Evolutionary conservation across 2,888 invertebrate species (phyloP).

Genomic region (Ctena decussata): DNA sequence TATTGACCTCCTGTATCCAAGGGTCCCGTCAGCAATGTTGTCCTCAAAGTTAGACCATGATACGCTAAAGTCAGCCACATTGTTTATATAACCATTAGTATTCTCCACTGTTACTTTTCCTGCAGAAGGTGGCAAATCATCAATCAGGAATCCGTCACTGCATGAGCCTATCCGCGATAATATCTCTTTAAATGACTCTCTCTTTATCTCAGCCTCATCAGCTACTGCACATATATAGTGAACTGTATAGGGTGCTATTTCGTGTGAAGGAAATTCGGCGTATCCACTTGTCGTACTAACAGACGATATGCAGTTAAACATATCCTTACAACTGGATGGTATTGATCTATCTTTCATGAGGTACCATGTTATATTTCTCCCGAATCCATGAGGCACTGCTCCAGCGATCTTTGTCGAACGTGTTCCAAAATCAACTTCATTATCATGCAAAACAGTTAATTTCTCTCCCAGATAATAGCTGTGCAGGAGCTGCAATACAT

Average conservation of each 20-base stretch:
- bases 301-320: conserved; percentile 19
- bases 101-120: not conserved
- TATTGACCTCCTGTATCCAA: not conserved
- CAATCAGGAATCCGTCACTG: conserved; percentile 42
- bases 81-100: not conserved
- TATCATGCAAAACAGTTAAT: conserved; percentile 19
- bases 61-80: not conserved
- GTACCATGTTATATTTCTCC: conserved; percentile 46
- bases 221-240: conserved; percentile 45
- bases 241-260: not conserved
- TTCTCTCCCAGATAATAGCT: not conserved
- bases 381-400: conserved; percentile 27
- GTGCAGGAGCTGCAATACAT: not conserved
- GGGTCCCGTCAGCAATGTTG: not conserved
- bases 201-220: conserved; percentile 12
- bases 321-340: conserved; percentile 16
- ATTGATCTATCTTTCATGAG: conserved; percentile 37
- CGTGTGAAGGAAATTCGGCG: not conserved
- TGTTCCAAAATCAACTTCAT: conserved; percentile 45
- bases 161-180: conserved; percentile 23
- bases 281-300: not conserved
- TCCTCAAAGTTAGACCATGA: not conserved
- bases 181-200: conserved; percentile 29
- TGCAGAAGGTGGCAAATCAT: conserved; percentile 20
- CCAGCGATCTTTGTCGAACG: conserved; percentile 20